Percentiles rank a stretch among this genome's conserved stretches.
phyloP scores from a whole-genome alignment of 2,888 invertebrate species.

The Amphimallon solstitiale region DNA sequence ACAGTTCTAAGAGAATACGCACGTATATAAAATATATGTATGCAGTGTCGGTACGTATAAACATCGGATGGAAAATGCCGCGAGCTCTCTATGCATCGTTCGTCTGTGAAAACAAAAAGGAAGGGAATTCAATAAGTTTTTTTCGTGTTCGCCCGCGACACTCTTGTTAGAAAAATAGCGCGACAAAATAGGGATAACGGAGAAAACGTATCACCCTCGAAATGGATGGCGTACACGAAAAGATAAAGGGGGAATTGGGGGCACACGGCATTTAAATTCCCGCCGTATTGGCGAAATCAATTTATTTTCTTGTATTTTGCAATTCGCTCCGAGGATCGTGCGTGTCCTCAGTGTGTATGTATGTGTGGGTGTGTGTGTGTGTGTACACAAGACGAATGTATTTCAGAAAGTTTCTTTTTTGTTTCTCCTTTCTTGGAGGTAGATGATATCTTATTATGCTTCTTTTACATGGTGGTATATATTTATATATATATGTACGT shows the following conservation, averaged over 20 bases:
- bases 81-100: background rate
- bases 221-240: slow-evolving; percentile 3
- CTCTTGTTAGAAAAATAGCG: slow-evolving; percentile 25
- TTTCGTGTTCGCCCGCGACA: background rate
- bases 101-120: slow-evolving; percentile 20
- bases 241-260: slow-evolving; percentile 12
- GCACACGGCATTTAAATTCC: slow-evolving; percentile 21
- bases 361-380: background rate
- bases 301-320: slow-evolving; percentile 29
- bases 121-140: slow-evolving; percentile 21
- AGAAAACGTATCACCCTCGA: slow-evolving; percentile 13
- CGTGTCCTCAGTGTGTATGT: background rate
- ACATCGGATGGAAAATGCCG: background rate
- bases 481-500: no score
- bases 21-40: background rate
- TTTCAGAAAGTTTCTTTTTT: no score
- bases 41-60: no score
- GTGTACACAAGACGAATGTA: background rate
- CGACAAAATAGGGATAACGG: slow-evolving; percentile 16
- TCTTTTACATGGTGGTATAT: no score
- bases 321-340: slow-evolving; percentile 6
- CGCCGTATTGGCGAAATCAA: slow-evolving; percentile 20
- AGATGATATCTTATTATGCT: background rate
- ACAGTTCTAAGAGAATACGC: background rate
- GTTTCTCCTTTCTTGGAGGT: background rate